A percentile compares a stretch with the other conserved stretches of the same genome.
These are phyloP conservation scores for Bubo bubo DNA, from an alignment of 2,113 vertebrate genomes.

Conservation along the genomic window DNA sequence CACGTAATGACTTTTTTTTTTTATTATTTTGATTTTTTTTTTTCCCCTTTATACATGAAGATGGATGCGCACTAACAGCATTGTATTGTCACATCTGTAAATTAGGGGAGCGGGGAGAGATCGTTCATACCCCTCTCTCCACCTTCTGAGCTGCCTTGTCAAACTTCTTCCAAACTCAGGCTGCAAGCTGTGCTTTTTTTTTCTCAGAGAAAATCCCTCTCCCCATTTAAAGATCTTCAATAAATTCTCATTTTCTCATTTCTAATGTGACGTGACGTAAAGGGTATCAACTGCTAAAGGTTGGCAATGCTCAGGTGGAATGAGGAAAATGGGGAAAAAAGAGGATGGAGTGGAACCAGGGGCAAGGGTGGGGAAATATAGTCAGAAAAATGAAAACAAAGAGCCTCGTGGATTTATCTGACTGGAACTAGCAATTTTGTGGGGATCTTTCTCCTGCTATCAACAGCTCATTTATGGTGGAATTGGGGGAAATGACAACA, in stretches of 20 bases:
- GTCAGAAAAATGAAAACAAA: neutral
- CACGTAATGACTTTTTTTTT: constrained; percentile 27
- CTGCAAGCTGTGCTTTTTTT: neutral
- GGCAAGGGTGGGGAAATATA: neutral
- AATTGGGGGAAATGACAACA: neutral
- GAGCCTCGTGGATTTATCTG: neutral
- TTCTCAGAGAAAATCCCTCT: neutral
- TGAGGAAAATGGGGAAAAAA: neutral
- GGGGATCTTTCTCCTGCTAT: neutral
- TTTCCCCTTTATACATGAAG: neutral
- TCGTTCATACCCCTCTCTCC: neutral
- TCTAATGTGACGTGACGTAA: neutral
- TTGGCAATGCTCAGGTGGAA: neutral
- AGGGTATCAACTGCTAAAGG: neutral
- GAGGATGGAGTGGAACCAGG: neutral
- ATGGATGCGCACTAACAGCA: constrained; percentile 23
- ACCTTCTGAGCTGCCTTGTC: neutral
- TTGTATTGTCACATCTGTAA: neutral
- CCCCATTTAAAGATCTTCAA: neutral
- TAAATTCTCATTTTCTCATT: constrained; percentile 11
- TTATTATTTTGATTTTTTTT: constrained; percentile 11
- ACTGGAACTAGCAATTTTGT: neutral
- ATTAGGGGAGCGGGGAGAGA: constrained; percentile 1
- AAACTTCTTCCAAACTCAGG: neutral
- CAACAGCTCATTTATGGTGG: constrained; percentile 37